phyloP scores from a whole-genome alignment of 2,113 vertebrate species.

The Chamaea fasciata region DNA sequence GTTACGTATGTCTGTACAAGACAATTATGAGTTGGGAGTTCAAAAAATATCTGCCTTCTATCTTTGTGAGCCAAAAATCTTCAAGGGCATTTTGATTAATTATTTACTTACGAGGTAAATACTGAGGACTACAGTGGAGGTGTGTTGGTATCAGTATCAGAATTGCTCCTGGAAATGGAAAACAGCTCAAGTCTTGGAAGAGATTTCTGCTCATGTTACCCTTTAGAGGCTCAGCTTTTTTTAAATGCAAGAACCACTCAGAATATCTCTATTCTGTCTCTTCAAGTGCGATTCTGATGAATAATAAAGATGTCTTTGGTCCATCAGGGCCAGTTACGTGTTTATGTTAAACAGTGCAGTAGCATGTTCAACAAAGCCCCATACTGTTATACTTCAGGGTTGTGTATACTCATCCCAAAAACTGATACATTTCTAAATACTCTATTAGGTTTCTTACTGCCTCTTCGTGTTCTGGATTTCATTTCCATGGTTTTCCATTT shows the following conservation, averaged over 20 bases:
- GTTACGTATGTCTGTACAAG: not conserved
- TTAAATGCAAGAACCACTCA: not conserved
- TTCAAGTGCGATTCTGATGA: not conserved
- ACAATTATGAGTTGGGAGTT: not conserved
- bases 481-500: not conserved
- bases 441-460: not conserved
- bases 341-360: not conserved
- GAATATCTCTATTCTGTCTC: not conserved
- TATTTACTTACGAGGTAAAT: not conserved
- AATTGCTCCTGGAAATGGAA: not conserved
- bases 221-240: not conserved
- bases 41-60: not conserved
- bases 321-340: not conserved
- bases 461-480: not conserved
- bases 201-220: not conserved
- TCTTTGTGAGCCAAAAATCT: not conserved
- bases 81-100: not conserved
- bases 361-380: not conserved
- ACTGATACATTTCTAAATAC: not conserved
- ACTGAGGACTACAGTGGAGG: not conserved
- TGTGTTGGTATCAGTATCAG: not conserved
- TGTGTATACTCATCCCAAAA: not conserved
- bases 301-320: not conserved
- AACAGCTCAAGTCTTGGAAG: not conserved
- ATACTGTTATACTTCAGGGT: not conserved